phyloP scores from a whole-genome alignment of 1,140 invertebrate genomes.

The Coboldia fuscipes region DNA sequence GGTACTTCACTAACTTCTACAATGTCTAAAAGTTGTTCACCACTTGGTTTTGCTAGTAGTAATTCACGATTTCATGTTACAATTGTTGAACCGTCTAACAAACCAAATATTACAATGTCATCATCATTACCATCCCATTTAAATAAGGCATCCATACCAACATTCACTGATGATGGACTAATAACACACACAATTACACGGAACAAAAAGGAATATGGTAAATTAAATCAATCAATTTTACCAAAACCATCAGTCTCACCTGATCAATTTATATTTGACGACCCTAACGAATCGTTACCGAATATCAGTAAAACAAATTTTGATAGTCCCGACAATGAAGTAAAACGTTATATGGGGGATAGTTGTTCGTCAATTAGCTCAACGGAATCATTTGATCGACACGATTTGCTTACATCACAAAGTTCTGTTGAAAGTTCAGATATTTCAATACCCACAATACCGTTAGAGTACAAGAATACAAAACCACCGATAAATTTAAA shows the following conservation, averaged over 20 bases:
- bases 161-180: too few relatives aligned
- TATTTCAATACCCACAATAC: neutral
- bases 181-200: too few relatives aligned
- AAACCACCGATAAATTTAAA: too few relatives aligned
- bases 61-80: conserved; percentile 4
- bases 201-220: too few relatives aligned
- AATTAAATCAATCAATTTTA: too few relatives aligned
- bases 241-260: too few relatives aligned
- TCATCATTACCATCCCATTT: neutral
- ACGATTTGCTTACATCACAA: conserved; percentile 21
- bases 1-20: conserved; percentile 1
- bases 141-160: too few relatives aligned
- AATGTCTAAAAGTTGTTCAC: conserved; percentile 2
- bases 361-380: conserved; percentile 4
- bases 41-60: neutral
- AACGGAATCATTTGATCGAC: conserved; percentile 3
- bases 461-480: neutral
- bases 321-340: conserved; percentile 26
- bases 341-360: conserved; percentile 21
- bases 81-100: conserved; percentile 1
- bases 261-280: neutral
- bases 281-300: neutral
- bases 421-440: conserved; percentile 20
- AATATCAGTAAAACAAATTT: conserved; percentile 10
- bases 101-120: neutral